Base-by-base conservation (phyloP, 53 echinoderm and acorn worm species). In the Zoroaster sp. region DNA sequence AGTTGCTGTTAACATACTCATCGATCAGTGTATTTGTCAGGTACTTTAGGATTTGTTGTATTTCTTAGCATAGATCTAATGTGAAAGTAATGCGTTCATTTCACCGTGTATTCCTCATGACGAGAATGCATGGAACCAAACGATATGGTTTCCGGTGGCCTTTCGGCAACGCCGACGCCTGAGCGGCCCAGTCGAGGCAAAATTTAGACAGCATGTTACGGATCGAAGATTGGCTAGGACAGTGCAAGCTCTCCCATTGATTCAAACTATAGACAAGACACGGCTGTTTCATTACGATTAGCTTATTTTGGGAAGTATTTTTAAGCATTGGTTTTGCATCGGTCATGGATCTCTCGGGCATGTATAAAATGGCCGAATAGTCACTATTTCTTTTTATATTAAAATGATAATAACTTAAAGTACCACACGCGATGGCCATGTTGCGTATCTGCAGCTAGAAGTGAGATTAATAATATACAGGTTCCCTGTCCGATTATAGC, bases 191-290 rank as follows among this genome's bases (percentile, higher is more conserved):
- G 67, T 14, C 17, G 45, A 25, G 85, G 71, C 49, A 85, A 70
- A 46, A 70, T 85, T 69, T 85, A 85, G 70, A 85, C 85, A 85
- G 85, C 85, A 85, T 85, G 71, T 71, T 47, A 69, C 85, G 70
- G 85, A 85, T 85, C 85, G 85, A 85, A 85, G 51, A 85, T 66
- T 66, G 68, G 82, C 68, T 82, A 67, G 67, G 66, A 82, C 66
- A 82, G 68, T 82, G 82, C 82, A 82, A 82, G 82, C 66, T 82
- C 66, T 82, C 11, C 32, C 35, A 82, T 82, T 31, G 82, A 82
- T 82, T 77, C 25, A 36, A 40, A 30, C 13, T 0, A 40, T 36
- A 25, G 30, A 40, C 12, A 14, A 31, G 2, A 5, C 8, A 77
- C 82, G 82, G 34, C 68, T 82, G 65, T 82, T 82, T 82, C 15